phyloP scores from a whole-genome alignment of 2,888 invertebrate species.

The Euproctis similis region DNA sequence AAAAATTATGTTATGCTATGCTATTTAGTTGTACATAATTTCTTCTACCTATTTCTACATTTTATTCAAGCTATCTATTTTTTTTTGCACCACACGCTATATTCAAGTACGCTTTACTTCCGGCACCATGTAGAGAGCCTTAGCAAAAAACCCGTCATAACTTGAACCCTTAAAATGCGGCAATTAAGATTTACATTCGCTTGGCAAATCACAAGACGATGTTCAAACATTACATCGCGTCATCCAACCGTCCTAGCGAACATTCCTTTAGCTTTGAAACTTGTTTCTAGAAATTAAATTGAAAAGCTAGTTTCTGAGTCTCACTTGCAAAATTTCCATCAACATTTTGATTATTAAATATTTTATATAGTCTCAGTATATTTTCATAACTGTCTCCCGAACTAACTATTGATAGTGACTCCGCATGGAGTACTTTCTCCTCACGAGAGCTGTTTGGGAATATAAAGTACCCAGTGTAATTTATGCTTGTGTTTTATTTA shows the following conservation, averaged over 20 bases:
- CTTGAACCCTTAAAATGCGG: conserved; percentile 59
- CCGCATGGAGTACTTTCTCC: too few relatives aligned
- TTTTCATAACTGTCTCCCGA: too few relatives aligned
- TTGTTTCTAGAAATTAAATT: conserved; percentile 53
- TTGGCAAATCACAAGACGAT: conserved; percentile 53
- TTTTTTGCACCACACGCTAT: conserved; percentile 29
- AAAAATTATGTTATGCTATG: too few relatives aligned
- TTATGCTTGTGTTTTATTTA: too few relatives aligned
- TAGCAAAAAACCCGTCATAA: conserved; percentile 44
- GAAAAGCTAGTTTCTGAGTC: conserved; percentile 49
- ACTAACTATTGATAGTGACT: too few relatives aligned
- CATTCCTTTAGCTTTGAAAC: conserved; percentile 50
- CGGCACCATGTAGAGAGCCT: conserved; percentile 36
- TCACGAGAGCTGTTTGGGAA: too few relatives aligned
- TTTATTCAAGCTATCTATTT: too few relatives aligned
- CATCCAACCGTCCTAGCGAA: conserved; percentile 41
- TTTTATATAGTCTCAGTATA: too few relatives aligned
- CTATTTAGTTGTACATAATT: too few relatives aligned
- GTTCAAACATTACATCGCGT: conserved; percentile 39
- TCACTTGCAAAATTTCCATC: conserved; percentile 17
- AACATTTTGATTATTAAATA: too few relatives aligned
- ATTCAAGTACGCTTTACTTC: conserved; percentile 40
- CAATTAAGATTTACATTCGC: conserved; percentile 66
- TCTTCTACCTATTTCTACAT: too few relatives aligned
- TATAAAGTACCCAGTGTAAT: too few relatives aligned